Base-by-base conservation (phyloP, 1,140 invertebrate genomes). In the Lepidostoma basale region DNA sequence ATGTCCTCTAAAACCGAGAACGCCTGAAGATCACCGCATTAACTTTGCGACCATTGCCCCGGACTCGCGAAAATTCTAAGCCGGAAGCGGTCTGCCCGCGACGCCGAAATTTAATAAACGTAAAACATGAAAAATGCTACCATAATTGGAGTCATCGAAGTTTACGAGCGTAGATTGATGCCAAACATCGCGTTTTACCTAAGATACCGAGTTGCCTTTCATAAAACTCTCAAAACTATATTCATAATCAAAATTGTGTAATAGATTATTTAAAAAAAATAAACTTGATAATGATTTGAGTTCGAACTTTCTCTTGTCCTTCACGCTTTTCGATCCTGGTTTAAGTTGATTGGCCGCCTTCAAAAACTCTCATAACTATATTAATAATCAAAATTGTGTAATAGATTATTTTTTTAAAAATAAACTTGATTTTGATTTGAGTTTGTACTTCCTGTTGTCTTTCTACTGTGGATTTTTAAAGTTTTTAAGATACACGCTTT, bases 141-240 rank as follows among this genome's bases (percentile, higher is more conserved):
- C 67, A 58, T 69, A 69, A 69, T 69, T 69, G 49, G 67, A 69
- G 60, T 54, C 60, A 59, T 69, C 59, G 67, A 69, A 63, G 67
- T 63, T 64, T 69, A 42, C 60, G 62, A 52, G 62, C 62, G 45
- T 45, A 64, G 36, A 44, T 39, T 60, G 56, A 60, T 60, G 14
- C 33, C 12, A n/a, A n/a, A n/a, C n/a, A n/a, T n/a, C n/a, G n/a
- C n/a, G n/a, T 12, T 33, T 6, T 33, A 12, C 30, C 30, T 5
- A 33, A 6, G 12, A 5, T 5, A 33, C 30, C 6, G 12, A 6
- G 12, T 12, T 5, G 12, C 30, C 12, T 12, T 5, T 12, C 5
- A 6, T 33, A 33, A 12, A 33, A 12, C 12, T 33, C 30, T 12
- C 30, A 33, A 33, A 33, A 5, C 6, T 33, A 5, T 12, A 12